Percentiles rank a stretch among this genome's conserved stretches.
Conservation (phyloP, 92 coral and sea anemone species). For the Nematostella vectensis region DNA sequence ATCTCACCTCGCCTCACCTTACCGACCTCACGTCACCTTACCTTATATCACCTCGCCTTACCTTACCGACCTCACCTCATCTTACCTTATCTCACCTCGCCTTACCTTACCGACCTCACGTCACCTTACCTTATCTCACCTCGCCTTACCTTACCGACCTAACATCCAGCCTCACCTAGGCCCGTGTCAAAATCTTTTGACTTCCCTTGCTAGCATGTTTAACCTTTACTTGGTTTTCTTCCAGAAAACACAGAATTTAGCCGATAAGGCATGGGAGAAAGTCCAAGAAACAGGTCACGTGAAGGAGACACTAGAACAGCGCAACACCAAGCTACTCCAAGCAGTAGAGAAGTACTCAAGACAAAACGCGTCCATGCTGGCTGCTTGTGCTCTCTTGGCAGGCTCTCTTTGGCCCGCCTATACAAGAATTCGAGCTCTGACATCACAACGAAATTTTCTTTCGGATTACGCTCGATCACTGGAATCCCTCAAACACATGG, state of each 20-base stretch:
- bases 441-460: constrained; percentile 72
- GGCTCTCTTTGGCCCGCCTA: constrained; percentile 97
- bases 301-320: constrained; percentile 79
- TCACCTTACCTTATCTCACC: no score
- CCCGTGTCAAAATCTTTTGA: no score
- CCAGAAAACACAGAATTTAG: constrained; percentile 86
- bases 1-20: no score
- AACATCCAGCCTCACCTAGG: no score
- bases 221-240: background rate
- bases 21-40: no score
- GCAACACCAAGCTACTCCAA: constrained; percentile 63
- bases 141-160: no score
- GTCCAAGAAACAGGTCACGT: constrained; percentile 81
- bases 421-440: constrained; percentile 62
- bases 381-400: constrained; percentile 79
- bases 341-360: constrained; percentile 63
- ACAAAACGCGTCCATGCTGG: constrained; percentile 56
- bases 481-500: constrained; percentile 64
- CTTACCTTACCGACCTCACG: no score
- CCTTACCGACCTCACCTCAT: no score
- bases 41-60: no score
- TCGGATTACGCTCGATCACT: constrained; percentile 57
- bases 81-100: no score
- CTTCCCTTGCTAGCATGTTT: no score
- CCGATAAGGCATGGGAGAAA: constrained; percentile 93